Evolutionary conservation across 1,140 invertebrate species (phyloP).

Genomic region (Cydia strobilella): DNA sequence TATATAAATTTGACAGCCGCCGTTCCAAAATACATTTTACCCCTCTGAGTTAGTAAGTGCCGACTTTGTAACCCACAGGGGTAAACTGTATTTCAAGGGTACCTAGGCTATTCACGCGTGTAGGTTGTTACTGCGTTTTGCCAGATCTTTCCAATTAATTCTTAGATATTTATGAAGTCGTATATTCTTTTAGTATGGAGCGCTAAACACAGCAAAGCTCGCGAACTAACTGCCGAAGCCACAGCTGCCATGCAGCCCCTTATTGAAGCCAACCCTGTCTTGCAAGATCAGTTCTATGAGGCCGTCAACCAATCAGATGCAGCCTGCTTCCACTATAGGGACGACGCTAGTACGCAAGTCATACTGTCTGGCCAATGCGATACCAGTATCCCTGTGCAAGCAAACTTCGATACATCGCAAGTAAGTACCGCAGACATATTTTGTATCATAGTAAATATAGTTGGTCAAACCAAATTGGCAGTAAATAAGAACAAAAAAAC

Average conservation of each 20-base stretch:
- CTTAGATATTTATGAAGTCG: too few species aligned
- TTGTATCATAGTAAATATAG: too few species aligned
- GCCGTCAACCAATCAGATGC: conserved; percentile 49
- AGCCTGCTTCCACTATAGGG: conserved; percentile 68
- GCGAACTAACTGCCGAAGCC: conserved; percentile 42
- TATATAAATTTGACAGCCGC: too few species aligned
- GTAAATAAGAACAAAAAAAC: too few species aligned
- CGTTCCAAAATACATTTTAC: too few species aligned
- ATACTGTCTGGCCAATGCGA: conserved; percentile 66
- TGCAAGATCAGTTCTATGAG: conserved; percentile 54
- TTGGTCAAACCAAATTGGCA: too few species aligned
- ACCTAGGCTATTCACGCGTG: too few species aligned
- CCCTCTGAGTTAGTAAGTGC: too few species aligned
- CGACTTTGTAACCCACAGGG: too few species aligned
- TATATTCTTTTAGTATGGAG: conserved; percentile 63
- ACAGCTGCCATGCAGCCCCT: conserved; percentile 46
- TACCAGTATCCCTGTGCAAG: conserved; percentile 50
- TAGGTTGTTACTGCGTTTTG: too few species aligned
- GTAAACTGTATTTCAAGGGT: too few species aligned
- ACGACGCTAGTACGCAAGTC: conserved; percentile 43
- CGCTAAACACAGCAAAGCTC: conserved; percentile 60
- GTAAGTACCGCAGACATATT: conserved; percentile 40
- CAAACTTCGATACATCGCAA: conserved; percentile 45
- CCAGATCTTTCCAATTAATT: too few species aligned
- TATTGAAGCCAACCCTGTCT: conserved; percentile 48